Evolutionary conservation across 1,140 invertebrate species (phyloP), one percentile per base, ranked within the genome.

Genomic region (Daktulosphaira vitifoliae): DNA sequence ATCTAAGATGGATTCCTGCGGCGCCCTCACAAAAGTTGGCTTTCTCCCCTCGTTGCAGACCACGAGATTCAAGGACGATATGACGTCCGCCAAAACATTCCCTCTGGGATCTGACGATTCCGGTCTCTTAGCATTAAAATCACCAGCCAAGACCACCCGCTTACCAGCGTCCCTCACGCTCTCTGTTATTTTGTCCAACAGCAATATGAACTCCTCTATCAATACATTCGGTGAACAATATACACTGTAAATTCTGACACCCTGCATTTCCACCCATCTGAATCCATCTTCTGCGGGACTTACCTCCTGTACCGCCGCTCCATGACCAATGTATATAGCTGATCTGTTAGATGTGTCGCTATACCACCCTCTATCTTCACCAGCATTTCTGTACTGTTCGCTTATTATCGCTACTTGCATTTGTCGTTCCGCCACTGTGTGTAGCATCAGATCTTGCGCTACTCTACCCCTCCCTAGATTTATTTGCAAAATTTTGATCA

Each of bases 401-500:
- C 16, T 50, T 7, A 51, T 15, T 4, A 65, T 1, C 1, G 33
- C 9, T 0, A 53, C 8, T 0, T 66, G 29, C 0, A 20, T 16
- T 2, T 22, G 8, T 0, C 26, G 2, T 1, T 65, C 64, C 2
- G 2, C 4, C 4, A 26, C 46, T 23, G 4, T 39, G 33, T 65
- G 26, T 7, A 33, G 11, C 15, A 65, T 25, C 0, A 65, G 46
- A 7, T 65, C 64, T 15, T 65, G 46, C 1, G 64, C 64, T 1
- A 3, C 25, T 7, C 46, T 25, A 11, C 29, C n/a, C 2, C 26
- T 20, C 7, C 18, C 64, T 11, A 50, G 0, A 13, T 65, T 65
- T 8, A 65, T 65, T 51, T 65, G 64, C 15, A 65, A 22, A 1
- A 65, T 13, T 23, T 22, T 51, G 0, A 65, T 49, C 25, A 50